Percentiles rank a stretch among this genome's conserved stretches.
These are phyloP conservation scores for Drymonia ruficornis DNA, from an alignment of 2,888 invertebrate species.

Conservation along the genomic window DNA sequence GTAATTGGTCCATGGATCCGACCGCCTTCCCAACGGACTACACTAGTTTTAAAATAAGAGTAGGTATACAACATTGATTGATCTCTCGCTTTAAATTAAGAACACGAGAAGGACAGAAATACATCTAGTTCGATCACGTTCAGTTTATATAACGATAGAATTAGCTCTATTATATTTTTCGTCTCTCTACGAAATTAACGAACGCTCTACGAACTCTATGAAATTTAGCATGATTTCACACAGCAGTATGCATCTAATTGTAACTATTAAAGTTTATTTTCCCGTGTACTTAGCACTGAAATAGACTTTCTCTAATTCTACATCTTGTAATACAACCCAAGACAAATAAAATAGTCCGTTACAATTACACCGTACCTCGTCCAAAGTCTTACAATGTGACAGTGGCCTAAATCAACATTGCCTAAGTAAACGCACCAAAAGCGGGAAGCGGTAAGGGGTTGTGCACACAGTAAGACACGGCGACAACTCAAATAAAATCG, in stretches of 20 bases:
- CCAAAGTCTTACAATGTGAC: constrained; percentile 18
- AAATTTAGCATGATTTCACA: too few relatives aligned
- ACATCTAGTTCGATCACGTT: too few relatives aligned
- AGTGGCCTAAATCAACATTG: constrained; percentile 21
- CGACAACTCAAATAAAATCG: constrained; percentile 21
- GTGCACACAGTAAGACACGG: constrained; percentile 13
- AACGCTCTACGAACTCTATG: too few relatives aligned
- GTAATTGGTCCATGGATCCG: too few relatives aligned
- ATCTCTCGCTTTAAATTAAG: too few relatives aligned
- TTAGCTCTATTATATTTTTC: too few relatives aligned
- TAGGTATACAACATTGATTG: neutral
- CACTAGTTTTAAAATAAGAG: neutral
- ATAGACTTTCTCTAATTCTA: neutral
- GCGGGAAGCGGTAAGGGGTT: constrained; percentile 12
- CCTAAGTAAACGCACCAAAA: constrained; percentile 16
- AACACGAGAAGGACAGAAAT: too few relatives aligned
- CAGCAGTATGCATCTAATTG: neutral
- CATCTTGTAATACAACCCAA: neutral
- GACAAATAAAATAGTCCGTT: neutral
- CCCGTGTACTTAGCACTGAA: neutral
- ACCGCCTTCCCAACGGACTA: neutral
- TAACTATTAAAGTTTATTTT: neutral
- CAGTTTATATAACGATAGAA: too few relatives aligned
- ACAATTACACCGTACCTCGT: neutral
- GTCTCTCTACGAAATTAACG: too few relatives aligned